Conservation (phyloP, 1,140 invertebrate genomes). For the Drosophila kurseongensis region DNA sequence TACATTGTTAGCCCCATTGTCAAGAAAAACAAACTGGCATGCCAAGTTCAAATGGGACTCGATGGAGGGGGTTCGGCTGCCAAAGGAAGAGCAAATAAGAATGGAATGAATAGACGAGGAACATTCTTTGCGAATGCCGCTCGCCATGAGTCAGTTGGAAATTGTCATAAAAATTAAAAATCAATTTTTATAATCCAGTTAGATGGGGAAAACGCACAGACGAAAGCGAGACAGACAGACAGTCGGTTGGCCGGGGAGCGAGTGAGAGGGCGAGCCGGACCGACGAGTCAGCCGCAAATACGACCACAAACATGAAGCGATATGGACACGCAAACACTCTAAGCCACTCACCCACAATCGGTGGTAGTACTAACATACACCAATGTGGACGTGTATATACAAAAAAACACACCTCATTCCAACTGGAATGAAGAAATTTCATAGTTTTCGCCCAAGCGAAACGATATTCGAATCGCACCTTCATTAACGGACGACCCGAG, state of each 20-base stretch:
- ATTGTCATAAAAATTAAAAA: constrained; percentile 84
- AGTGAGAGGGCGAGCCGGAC: constrained; percentile 8
- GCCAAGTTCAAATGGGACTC: constrained; percentile 55
- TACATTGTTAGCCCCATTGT: constrained; percentile 62
- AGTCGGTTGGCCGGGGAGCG: background rate
- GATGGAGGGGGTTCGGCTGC: constrained; percentile 4
- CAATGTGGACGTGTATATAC: background rate
- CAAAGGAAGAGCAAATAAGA: constrained; percentile 49
- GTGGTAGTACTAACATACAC: constrained; percentile 5
- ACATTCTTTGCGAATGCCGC: constrained; percentile 31
- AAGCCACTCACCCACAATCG: constrained; percentile 41
- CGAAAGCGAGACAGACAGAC: constrained; percentile 26
- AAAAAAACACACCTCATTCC: constrained; percentile 46
- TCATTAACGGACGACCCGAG: constrained; percentile 79
- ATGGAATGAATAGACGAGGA: constrained; percentile 34
- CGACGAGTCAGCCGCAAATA: constrained; percentile 41
- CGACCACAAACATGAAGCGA: constrained; percentile 50
- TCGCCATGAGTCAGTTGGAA: constrained; percentile 66
- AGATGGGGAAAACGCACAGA: constrained; percentile 47
- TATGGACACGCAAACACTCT: constrained; percentile 72
- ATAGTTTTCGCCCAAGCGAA: constrained; percentile 79
- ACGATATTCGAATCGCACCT: constrained; percentile 78
- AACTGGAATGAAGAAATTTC: constrained; percentile 81
- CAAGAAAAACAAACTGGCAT: constrained; percentile 64
- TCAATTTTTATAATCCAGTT: constrained; percentile 84